Evolutionary conservation across 1,140 invertebrate species (phyloP), one percentile per base, ranked within the genome.

Genomic region (Fragariocoptes setiger): DNA sequence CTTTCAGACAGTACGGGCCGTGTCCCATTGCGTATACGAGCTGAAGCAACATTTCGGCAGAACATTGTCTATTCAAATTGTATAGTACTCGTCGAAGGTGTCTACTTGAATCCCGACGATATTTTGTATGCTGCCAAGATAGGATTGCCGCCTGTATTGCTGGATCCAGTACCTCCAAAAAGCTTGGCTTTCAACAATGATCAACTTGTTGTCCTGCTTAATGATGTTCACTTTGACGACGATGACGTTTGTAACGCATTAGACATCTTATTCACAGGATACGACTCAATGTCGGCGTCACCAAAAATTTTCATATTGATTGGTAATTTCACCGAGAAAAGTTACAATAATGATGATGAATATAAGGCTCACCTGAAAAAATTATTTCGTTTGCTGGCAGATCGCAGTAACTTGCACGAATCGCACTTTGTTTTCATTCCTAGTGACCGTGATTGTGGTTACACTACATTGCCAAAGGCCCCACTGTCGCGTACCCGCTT

Each of bases 221-320:
- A n/a, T 16, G 44, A 46, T 38, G 19, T 46, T 38, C 22, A 44
- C 31, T 37, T 46, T 4, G 44, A 46, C 36, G 25, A 46, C n/a
- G 3, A 17, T 3, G 16, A 13, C 21, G 43, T 40, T 15, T 17
- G 37, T 3, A 37, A 46, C 12, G 35, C 21, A 21, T 20, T 46
- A 5, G 38, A 44, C 15, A 39, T 36, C 37, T 17, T 46, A 12
- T 46, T 46, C 12, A 40, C 42, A 16, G 42, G 42, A 15, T 46
- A 46, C 21, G 22, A 38, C 21, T 36, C 31, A 16, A 4, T 46
- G 13, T 17, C 38, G 35, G 36, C n/a, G 14, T 15, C 38, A 25
- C 44, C 44, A 17, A 21, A 43, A 5, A 13, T 22, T 21, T 46
- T 46, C 21, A 37, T 46, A 15, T 40, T 46, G 35, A 44, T 46